Conservation (phyloP, 2,113 vertebrate species). For the Shinisaurus crocodilurus region DNA sequence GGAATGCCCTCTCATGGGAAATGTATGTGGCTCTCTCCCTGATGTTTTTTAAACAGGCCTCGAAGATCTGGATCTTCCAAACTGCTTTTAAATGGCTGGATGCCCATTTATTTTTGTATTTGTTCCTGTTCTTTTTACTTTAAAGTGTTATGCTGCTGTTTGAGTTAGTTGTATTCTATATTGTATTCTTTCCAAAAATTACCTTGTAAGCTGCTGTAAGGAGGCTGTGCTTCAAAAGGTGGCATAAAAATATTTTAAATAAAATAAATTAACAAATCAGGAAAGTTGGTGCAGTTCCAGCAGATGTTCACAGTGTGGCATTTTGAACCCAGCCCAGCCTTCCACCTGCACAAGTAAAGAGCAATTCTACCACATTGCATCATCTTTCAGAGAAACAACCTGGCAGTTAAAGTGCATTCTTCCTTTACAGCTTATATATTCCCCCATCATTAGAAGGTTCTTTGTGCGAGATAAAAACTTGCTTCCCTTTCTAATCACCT, state of each 20-base stretch:
- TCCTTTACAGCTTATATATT: neutral
- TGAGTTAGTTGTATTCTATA: no score
- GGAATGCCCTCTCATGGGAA: no score
- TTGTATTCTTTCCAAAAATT: no score
- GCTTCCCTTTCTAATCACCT: neutral
- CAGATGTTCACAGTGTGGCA: neutral
- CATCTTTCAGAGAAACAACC: neutral
- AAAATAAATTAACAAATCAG: neutral
- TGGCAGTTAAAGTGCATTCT: neutral
- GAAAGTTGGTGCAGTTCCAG: neutral
- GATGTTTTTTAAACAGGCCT: no score
- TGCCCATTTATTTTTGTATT: no score
- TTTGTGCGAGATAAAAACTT: neutral
- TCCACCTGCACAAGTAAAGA: neutral
- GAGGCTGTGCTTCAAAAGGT: no score
- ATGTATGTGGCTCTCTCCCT: no score
- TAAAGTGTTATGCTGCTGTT: no score
- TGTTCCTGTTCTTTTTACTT: no score
- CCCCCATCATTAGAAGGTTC: constrained; percentile 7
- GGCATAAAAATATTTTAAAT: neutral
- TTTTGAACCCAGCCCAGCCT: neutral
- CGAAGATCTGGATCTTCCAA: no score
- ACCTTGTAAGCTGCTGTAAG: no score
- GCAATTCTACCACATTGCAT: neutral
- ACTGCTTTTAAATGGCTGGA: no score